Conservation (phyloP, 2,797 vertebrate species). For the Coranthus polyacanthus region DNA sequence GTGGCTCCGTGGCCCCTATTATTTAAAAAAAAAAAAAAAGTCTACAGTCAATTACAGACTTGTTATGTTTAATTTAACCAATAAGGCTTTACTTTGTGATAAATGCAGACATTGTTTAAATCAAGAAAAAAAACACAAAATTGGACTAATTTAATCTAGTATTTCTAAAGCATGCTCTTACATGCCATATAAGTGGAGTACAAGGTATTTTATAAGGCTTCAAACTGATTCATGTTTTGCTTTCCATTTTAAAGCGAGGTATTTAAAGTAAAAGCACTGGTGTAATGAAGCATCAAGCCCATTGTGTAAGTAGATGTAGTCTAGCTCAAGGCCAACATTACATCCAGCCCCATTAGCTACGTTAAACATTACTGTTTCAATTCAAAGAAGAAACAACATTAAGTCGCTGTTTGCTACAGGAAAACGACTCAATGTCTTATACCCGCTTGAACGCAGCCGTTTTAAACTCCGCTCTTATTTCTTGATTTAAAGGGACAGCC, state of each 20-base stretch:
- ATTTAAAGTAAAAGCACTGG: not conserved
- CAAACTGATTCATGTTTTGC: not conserved
- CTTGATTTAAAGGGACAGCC: not conserved
- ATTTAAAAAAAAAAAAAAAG: too few species aligned
- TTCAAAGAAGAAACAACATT: not conserved
- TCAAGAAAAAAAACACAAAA: not conserved
- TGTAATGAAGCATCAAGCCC: conserved; percentile 8
- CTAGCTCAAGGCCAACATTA: conserved; percentile 16
- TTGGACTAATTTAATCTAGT: not conserved
- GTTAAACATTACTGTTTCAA: conserved; percentile 9
- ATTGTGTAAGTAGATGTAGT: not conserved
- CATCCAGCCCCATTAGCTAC: conserved; percentile 19
- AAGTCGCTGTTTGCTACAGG: not conserved
- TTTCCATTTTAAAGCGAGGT: not conserved
- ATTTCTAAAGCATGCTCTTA: not conserved
- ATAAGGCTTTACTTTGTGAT: not conserved
- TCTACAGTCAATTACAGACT: too few species aligned
- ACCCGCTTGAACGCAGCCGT: not conserved
- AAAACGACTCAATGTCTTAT: conserved; percentile 3
- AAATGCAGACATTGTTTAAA: not conserved
- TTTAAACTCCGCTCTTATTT: not conserved
- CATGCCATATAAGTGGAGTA: not conserved
- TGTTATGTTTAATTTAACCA: too few species aligned
- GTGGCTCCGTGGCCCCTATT: too few species aligned
- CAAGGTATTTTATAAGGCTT: not conserved